A percentile compares a stretch with the other conserved stretches of the same genome.
These are phyloP conservation scores for Cylindroiulus punctatus DNA, from an alignment of 2,888 invertebrate genomes.

Conservation along the genomic window DNA sequence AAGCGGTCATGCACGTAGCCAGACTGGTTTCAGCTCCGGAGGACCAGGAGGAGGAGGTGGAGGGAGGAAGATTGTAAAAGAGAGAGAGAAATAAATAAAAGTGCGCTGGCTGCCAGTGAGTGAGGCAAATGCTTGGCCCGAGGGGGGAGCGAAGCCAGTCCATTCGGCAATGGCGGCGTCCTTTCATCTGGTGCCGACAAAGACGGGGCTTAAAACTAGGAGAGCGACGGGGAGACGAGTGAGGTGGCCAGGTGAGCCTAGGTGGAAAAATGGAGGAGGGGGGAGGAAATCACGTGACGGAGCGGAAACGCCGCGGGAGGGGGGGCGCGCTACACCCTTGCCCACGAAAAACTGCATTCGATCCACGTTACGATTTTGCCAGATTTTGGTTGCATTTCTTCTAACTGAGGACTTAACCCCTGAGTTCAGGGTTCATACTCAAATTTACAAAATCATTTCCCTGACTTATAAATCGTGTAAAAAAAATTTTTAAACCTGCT, in stretches of 20 bases:
- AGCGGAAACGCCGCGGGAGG: conserved; percentile 33
- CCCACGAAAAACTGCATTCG: neutral
- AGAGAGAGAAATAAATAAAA: conserved; percentile 49
- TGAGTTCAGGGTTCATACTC: no score
- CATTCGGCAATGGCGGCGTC: conserved; percentile 32
- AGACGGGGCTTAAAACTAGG: conserved; percentile 39
- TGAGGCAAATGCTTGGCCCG: conserved; percentile 53
- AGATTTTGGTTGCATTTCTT: no score
- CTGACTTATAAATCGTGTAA: no score
- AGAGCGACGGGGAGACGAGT: neutral
- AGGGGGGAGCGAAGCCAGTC: conserved; percentile 49
- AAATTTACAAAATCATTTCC: no score
- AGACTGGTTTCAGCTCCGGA: neutral
- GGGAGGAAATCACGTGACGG: conserved; percentile 9
- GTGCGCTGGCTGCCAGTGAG: conserved; percentile 42
- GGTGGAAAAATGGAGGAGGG: neutral
- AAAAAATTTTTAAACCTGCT: no score
- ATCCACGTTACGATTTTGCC: no score
- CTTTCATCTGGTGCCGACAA: conserved; percentile 48
- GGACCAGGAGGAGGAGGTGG: conserved; percentile 52
- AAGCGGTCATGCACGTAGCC: conserved; percentile 12
- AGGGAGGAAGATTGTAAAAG: conserved; percentile 49
- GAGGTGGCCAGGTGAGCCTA: conserved; percentile 27
- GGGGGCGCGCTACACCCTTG: conserved; percentile 21
- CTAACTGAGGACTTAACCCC: no score